Evolutionary conservation across 2,113 vertebrate species (phyloP), one percentile per base, ranked within the genome.

Genomic region (Larimichthys crocea): DNA sequence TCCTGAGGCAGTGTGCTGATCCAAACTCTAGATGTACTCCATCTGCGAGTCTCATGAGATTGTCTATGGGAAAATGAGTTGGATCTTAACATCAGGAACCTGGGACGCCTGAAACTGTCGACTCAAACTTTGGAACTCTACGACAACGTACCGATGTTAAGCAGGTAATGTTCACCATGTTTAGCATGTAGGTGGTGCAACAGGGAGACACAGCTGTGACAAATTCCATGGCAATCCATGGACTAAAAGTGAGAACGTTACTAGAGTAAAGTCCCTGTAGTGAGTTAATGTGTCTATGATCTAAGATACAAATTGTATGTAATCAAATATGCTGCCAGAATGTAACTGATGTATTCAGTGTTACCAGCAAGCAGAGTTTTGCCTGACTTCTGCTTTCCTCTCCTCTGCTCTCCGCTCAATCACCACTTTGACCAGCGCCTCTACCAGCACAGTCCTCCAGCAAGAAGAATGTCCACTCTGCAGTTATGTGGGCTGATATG

Each of bases 381-480:
- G 17, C 64, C 65, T 76, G 77, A 65, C 75, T 44, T 73, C 56
- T 72, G 46, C 55, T 48, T 3, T 29, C n/a, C 50, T 61, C 56
- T 40, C 5, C 40, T 53, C 56, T n/a, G 24, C 48, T 73, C 55
- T 68, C 46, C 17, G 22, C 70, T 69, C 48, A n/a, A 63, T 62
- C 66, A 42, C 29, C 17, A 15, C 42, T 66, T 81, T 72, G 50
- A 67, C 26, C n/a, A 19, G 29, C 48, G 19, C 66, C 57, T 74
- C 66, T 2, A 49, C 67, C 60, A 66, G 59, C 64, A 26, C 35
- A 52, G 29, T 57, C 74, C 68, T 60, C 48, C 29, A 56, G 49
- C 59, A 74, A 62, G 60, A 80, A 74, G 60, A 87, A 73, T 67
- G 84, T 88, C 83, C 90, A 89, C 82, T 83, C 86, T 86, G 88